phyloP scores from a whole-genome alignment of 2,888 invertebrate species.

The Rhogogaster chlorosoma region DNA sequence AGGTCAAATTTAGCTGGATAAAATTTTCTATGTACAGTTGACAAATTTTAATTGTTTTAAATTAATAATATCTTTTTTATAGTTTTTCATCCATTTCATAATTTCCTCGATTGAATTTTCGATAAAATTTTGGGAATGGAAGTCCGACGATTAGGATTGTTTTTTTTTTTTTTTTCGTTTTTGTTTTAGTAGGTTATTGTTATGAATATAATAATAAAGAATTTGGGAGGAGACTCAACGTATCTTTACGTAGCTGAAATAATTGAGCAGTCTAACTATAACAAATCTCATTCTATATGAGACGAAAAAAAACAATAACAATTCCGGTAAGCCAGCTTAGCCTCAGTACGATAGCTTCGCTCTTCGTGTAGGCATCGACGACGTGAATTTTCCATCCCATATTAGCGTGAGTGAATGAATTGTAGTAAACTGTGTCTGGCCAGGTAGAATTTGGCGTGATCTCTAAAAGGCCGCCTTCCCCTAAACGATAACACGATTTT shows the following conservation, averaged over 20 bases:
- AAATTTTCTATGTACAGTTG: not conserved
- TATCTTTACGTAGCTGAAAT: slow-evolving; percentile 29
- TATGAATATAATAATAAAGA: not conserved
- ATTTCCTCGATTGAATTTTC: too few relatives aligned
- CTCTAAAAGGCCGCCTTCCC: slow-evolving; percentile 86
- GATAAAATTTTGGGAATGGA: too few relatives aligned
- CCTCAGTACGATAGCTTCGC: slow-evolving; percentile 56
- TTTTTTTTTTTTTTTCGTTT: not conserved
- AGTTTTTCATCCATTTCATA: too few relatives aligned
- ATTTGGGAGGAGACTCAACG: not conserved
- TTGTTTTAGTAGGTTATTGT: not conserved
- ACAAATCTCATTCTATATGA: slow-evolving; percentile 55
- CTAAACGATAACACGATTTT: slow-evolving; percentile 68
- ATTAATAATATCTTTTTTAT: not conserved
- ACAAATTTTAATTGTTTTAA: not conserved
- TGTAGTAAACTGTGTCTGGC: slow-evolving; percentile 95
- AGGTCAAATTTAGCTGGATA: not conserved
- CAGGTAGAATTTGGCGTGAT: slow-evolving; percentile 94
- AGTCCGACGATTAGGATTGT: too few relatives aligned
- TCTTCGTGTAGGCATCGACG: slow-evolving; percentile 86
- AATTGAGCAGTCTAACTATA: slow-evolving; percentile 60
- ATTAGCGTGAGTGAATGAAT: slow-evolving; percentile 95
- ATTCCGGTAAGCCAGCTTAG: slow-evolving; percentile 60
- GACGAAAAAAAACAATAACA: slow-evolving; percentile 59
- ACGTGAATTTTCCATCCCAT: slow-evolving; percentile 98